Evolutionary conservation across 1,140 invertebrate genomes (phyloP).

Genomic region (Plutomurus gul): DNA sequence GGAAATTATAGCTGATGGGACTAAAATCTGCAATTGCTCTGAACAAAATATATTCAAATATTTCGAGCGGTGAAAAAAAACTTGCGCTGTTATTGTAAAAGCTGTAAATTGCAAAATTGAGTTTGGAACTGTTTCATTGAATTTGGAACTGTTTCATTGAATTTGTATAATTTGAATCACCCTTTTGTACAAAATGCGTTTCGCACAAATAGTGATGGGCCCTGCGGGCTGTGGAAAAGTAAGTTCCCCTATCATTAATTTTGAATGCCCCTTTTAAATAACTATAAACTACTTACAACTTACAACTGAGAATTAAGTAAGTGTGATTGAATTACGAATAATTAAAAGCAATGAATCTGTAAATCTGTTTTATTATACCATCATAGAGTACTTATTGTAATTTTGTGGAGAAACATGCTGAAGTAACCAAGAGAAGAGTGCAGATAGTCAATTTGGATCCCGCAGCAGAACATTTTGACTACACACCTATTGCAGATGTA

Average conservation of each 20-base stretch:
- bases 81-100: too few relatives aligned
- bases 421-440: conserved; percentile 72
- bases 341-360: conserved; percentile 36
- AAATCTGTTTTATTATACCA: conserved; percentile 23
- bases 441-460: conserved; percentile 96
- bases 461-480: conserved; percentile 94
- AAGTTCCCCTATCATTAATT: conserved; percentile 46
- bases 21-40: too few relatives aligned
- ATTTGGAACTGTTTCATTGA: too few relatives aligned
- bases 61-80: too few relatives aligned
- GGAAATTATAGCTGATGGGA: too few relatives aligned
- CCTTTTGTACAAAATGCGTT: conserved; percentile 69
- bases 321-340: conserved; percentile 54
- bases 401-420: conserved; percentile 81
- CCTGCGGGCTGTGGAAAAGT: conserved; percentile 95
- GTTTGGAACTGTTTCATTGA: too few relatives aligned
- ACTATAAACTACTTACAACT: too few relatives aligned
- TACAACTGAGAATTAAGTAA: neutral
- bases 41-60: too few relatives aligned
- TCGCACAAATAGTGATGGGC: conserved; percentile 92
- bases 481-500: conserved; percentile 85
- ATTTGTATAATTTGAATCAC: too few relatives aligned
- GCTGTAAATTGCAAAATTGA: too few relatives aligned
- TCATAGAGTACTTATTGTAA: conserved; percentile 91
- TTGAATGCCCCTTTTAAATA: neutral